Conservation (phyloP, 2,797 vertebrate species). For the Pogoniulus pusillus region DNA sequence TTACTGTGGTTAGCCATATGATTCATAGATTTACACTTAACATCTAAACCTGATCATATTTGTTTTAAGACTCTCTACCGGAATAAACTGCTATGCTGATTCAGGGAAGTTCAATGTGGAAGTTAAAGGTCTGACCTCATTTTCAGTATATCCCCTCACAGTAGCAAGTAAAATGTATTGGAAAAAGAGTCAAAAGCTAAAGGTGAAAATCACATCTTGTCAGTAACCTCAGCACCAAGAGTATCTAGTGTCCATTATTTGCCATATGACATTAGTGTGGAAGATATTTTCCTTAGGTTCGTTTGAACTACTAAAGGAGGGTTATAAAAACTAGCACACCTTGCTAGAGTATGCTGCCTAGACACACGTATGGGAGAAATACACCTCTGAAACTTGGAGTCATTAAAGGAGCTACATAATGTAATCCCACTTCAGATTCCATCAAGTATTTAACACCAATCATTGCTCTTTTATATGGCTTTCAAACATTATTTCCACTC, state of each 20-base stretch:
- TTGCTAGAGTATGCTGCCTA: background rate
- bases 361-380: background rate
- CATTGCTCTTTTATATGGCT: background rate
- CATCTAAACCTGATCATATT: background rate
- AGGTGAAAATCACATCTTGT: background rate
- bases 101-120: background rate
- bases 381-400: background rate
- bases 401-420: background rate
- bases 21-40: background rate
- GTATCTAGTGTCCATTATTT: background rate
- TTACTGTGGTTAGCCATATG: background rate
- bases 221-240: background rate
- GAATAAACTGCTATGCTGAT: background rate
- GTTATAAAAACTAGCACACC: background rate
- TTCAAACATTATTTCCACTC: constrained; percentile 13
- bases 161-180: background rate
- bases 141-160: background rate
- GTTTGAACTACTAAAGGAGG: background rate
- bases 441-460: background rate
- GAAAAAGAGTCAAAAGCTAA: background rate
- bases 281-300: background rate
- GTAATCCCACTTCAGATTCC: background rate
- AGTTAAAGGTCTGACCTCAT: background rate
- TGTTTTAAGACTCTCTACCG: background rate
- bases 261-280: background rate